phyloP scores from a whole-genome alignment of 1,140 invertebrate genomes.

The Drosophila navojoa region DNA sequence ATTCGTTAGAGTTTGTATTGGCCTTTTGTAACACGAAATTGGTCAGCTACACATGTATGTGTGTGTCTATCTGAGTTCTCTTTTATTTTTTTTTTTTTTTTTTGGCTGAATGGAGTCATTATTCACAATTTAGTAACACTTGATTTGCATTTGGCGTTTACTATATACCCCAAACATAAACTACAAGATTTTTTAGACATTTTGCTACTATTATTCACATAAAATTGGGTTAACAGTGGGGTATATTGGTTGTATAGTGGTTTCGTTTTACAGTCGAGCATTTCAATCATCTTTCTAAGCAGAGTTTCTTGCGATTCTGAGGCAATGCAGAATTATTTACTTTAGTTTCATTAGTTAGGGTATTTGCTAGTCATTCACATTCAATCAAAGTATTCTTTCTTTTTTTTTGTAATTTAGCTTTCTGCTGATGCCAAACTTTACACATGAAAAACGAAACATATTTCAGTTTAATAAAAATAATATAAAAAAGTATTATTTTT shows the following conservation, averaged over 20 bases:
- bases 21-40: conserved; percentile 70
- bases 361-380: background rate
- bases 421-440: background rate
- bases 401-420: background rate
- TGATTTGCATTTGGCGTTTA: conserved; percentile 78
- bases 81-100: conserved; percentile 14
- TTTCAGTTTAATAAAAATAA: background rate
- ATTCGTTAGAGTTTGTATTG: conserved; percentile 80
- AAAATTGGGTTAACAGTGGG: background rate
- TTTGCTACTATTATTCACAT: conserved; percentile 53
- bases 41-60: conserved; percentile 37
- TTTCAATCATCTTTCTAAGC: too few species aligned
- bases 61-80: conserved; percentile 20
- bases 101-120: conserved; percentile 68
- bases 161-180: conserved; percentile 38
- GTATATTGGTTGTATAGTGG: background rate
- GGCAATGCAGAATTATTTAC: too few species aligned
- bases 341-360: too few species aligned
- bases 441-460: conserved; percentile 7
- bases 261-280: too few species aligned
- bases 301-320: too few species aligned
- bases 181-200: conserved; percentile 67
- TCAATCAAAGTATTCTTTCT: background rate
- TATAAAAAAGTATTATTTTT: too few species aligned
- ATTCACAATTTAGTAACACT: conserved; percentile 82